phyloP scores from a whole-genome alignment of 1,140 invertebrate genomes.

The Magallana ariakensis region DNA sequence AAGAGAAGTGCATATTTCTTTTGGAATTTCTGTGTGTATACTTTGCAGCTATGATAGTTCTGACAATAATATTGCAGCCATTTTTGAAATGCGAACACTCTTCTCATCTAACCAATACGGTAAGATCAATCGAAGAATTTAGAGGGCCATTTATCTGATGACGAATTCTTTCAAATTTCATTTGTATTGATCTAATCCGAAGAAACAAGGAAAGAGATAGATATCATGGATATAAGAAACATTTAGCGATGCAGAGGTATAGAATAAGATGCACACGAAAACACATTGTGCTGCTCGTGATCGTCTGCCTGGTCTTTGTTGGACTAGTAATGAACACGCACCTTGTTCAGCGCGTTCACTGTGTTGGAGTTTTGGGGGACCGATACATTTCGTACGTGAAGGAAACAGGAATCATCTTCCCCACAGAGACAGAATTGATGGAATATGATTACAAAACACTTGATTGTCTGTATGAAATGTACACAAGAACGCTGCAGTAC shows the following conservation, averaged over 20 bases:
- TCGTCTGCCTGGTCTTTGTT: not conserved
- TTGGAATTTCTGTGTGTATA: not conserved
- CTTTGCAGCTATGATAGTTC: not conserved
- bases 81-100: not conserved
- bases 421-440: not conserved
- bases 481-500: constrained; percentile 10
- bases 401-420: not conserved
- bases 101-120: not conserved
- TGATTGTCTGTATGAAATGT: constrained; percentile 7
- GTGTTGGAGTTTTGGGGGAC: not conserved
- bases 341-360: not conserved
- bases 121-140: not conserved
- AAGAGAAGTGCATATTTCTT: not conserved
- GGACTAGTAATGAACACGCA: not conserved
- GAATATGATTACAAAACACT: not conserved
- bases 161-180: not conserved
- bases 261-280: not conserved
- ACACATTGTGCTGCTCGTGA: not conserved
- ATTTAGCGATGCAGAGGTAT: not conserved
- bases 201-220: not conserved
- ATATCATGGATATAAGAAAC: not conserved
- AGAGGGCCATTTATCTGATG: not conserved
- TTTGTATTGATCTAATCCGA: not conserved
- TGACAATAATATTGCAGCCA: not conserved
- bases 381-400: not conserved